Evolutionary conservation across 2,888 invertebrate genomes (phyloP).

Genomic region (Hirtodrosophila trivittata): DNA sequence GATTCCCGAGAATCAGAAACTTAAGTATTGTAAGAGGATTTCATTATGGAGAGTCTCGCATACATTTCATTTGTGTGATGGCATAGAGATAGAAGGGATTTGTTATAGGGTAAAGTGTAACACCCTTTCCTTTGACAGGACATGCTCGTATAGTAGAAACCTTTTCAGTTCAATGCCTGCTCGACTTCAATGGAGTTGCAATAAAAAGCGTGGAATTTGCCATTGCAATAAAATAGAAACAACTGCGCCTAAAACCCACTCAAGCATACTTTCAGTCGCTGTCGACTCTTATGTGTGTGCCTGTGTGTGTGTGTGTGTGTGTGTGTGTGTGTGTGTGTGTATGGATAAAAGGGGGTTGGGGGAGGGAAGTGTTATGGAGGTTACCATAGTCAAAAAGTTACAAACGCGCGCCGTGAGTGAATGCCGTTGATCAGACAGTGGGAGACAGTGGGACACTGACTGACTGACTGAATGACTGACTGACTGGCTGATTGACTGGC

Average conservation of each 20-base stretch:
- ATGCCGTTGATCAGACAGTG: constrained; percentile 53
- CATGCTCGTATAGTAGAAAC: constrained; percentile 35
- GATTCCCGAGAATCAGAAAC: background rate
- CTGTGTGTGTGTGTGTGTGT: background rate
- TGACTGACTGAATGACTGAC: constrained; percentile 8
- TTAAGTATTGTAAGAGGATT: background rate
- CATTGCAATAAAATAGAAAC: constrained; percentile 70
- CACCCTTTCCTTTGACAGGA: constrained; percentile 32
- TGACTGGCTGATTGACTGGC: constrained; percentile 2
- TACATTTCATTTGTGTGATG: background rate
- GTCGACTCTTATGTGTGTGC: background rate
- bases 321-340: background rate
- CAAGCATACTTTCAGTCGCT: constrained; percentile 58
- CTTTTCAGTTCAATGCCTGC: constrained; percentile 70
- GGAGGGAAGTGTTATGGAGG: too few relatives aligned
- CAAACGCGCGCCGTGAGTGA: constrained; percentile 63
- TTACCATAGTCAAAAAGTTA: constrained; percentile 67
- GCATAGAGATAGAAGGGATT: background rate
- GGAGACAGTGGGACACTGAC: constrained; percentile 1
- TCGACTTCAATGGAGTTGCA: constrained; percentile 69
- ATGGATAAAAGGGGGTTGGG: background rate
- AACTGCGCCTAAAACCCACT: constrained; percentile 77
- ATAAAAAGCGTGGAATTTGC: constrained; percentile 68
- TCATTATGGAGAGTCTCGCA: background rate
- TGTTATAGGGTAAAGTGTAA: constrained; percentile 21